phyloP scores from a whole-genome alignment of 1,140 invertebrate species.

The Formica exsecta region DNA sequence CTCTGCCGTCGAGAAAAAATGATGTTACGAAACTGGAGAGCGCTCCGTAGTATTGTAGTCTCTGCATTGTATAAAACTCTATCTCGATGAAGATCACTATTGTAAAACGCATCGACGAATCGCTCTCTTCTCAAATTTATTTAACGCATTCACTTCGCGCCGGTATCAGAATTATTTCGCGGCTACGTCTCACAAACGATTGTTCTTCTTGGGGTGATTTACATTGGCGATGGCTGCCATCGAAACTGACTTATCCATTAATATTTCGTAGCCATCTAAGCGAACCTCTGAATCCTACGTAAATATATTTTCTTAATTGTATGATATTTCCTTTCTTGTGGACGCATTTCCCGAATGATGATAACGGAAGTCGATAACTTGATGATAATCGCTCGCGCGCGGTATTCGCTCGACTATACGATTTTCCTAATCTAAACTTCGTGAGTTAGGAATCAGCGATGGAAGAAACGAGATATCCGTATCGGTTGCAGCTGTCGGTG shows the following conservation, averaged over 20 bases:
- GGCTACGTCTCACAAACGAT: neutral
- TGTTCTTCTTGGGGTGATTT: neutral
- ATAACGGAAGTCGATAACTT: neutral
- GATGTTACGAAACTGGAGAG: conserved; percentile 63
- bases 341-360: neutral
- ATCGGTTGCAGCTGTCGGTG: conserved; percentile 70
- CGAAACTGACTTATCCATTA: neutral
- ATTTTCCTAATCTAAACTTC: conserved; percentile 39
- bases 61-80: neutral
- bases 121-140: conserved; percentile 22
- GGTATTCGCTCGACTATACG: conserved; percentile 6
- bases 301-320: neutral
- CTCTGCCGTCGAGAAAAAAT: conserved; percentile 53
- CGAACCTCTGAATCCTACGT: neutral
- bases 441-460: conserved; percentile 57
- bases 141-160: neutral
- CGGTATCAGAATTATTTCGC: conserved; percentile 26
- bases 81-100: conserved; percentile 53
- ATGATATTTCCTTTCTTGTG: neutral
- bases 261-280: neutral
- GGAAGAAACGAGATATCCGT: conserved; percentile 63
- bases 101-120: conserved; percentile 32
- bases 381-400: conserved; percentile 11
- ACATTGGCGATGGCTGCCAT: neutral
- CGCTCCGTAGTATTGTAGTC: conserved; percentile 30